Conservation (phyloP, 2,113 vertebrate species). For the rat (Rattus norvegicus) region GRCr8 NC_086022.1:183028001-183028500, state of each 20-base stretch:
- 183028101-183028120: background rate
- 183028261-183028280: background rate
- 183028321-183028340: background rate
- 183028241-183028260: background rate
- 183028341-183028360: background rate
- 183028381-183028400: background rate
- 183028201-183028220: background rate
- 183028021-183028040: background rate
- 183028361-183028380: background rate
- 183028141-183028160: too few species aligned
- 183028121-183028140: background rate
- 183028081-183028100: background rate
- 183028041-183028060: background rate
- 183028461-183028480: background rate
- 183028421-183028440: background rate
- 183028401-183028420: background rate
- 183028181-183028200: background rate
- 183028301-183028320: background rate
- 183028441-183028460: background rate
- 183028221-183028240: too few species aligned
- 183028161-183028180: too few species aligned
- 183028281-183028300: too few species aligned
- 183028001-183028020: background rate
- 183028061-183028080: background rate
- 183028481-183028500: constrained; percentile 21